Conservation (phyloP, 2,113 vertebrate species). For the Zosterops pallidus region DNA sequence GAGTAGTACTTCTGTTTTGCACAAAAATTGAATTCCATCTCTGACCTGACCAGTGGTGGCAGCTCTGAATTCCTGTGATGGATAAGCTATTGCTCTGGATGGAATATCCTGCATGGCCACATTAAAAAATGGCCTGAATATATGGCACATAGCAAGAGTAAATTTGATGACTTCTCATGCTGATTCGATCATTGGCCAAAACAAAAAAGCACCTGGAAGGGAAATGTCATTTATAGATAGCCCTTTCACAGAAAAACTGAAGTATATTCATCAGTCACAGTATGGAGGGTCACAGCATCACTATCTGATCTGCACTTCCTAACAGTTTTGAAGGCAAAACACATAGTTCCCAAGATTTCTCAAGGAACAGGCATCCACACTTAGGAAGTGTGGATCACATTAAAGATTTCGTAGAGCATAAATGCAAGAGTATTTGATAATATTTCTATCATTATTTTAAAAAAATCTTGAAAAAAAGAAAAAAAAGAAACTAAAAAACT, state of each 20-base stretch:
- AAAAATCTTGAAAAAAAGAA: not conserved
- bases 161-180: not conserved
- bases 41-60: not conserved
- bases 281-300: not conserved
- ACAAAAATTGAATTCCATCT: not conserved
- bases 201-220: rapidly evolving
- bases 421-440: not conserved
- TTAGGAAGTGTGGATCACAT: not conserved
- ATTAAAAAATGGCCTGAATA: not conserved
- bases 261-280: not conserved
- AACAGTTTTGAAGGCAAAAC: not conserved
- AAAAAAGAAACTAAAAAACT: not conserved
- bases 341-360: not conserved
- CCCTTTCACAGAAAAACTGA: not conserved
- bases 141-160: not conserved
- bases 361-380: not conserved
- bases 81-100: not conserved
- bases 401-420: not conserved
- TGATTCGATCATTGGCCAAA: not conserved
- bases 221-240: not conserved
- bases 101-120: not conserved
- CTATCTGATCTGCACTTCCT: not conserved
- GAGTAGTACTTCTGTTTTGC: not conserved
- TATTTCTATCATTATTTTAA: not conserved
- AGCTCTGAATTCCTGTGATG: not conserved